Percentiles rank a stretch among this genome's conserved stretches.
Conservation (phyloP, 92 coral and sea anemone species). For the Porites divaricata region DNA sequence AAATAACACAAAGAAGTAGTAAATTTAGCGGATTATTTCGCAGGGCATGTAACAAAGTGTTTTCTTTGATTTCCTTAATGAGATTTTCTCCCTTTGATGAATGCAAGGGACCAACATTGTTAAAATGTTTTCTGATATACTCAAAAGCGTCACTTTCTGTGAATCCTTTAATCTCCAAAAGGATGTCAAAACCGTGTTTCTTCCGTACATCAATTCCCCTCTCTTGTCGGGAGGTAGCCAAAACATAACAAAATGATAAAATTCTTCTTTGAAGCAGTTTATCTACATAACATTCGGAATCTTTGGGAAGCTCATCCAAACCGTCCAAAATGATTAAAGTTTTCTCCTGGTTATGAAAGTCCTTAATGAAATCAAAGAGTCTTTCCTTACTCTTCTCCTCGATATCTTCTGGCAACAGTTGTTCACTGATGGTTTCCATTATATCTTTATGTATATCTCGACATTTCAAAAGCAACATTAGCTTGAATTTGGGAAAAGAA, state of each 20-base stretch:
- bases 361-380: not conserved
- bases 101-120: not conserved
- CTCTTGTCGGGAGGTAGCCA: slow-evolving; percentile 6
- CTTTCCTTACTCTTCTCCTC: not conserved
- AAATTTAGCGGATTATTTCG: slow-evolving; percentile 20
- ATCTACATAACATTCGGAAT: not conserved
- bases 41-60: not conserved
- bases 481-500: too few species aligned
- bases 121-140: slow-evolving; percentile 4
- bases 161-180: not conserved
- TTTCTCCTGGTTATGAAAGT: not conserved
- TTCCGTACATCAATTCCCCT: slow-evolving; percentile 16
- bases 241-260: not conserved
- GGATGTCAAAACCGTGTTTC: not conserved
- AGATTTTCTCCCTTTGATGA: slow-evolving; percentile 11
- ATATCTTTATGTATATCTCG: too few species aligned
- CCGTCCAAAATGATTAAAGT: slow-evolving; percentile 18
- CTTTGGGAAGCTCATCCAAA: slow-evolving; percentile 1
- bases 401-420: too few species aligned
- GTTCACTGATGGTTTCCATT: too few species aligned
- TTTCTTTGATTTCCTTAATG: not conserved
- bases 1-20: slow-evolving; percentile 34
- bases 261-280: slow-evolving; percentile 5
- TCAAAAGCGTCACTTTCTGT: not conserved
- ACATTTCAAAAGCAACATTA: too few species aligned